phyloP scores from a whole-genome alignment of 2,113 vertebrate species.

The Indicator indicator region DNA sequence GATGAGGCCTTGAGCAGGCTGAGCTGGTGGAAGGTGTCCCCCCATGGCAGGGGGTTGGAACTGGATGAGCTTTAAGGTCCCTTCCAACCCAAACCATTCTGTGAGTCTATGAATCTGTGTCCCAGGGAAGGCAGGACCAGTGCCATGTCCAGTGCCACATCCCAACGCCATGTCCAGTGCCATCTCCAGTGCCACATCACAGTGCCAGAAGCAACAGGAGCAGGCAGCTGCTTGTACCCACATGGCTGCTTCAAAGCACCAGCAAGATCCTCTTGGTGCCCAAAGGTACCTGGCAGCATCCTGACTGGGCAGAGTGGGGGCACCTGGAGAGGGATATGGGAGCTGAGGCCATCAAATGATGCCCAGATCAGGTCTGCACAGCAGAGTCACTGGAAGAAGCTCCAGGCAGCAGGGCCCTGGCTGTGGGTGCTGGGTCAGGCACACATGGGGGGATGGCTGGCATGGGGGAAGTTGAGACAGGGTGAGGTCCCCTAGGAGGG shows the following conservation, averaged over 20 bases:
- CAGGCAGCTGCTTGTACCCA: not conserved
- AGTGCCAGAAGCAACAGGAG: rapidly evolving
- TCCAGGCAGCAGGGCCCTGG: rapidly evolving
- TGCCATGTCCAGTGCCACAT: no score
- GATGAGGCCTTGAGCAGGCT: no score
- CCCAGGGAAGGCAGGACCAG: no score
- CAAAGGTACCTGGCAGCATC: not conserved
- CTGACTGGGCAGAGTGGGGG: not conserved
- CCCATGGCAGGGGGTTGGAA: no score
- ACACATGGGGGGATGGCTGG: rapidly evolving
- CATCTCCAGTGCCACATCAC: not conserved
- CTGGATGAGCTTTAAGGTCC: no score
- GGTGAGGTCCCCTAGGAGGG: not conserved
- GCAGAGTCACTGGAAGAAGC: rapidly evolving
- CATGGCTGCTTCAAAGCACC: not conserved
- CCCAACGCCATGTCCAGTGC: no score
- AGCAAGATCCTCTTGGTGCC: rapidly evolving
- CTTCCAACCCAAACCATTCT: no score
- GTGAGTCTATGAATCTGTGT: no score
- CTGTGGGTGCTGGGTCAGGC: not conserved
- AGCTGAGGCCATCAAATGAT: not conserved
- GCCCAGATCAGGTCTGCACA: not conserved
- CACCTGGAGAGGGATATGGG: not conserved
- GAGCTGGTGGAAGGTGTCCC: no score
- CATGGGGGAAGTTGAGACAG: rapidly evolving